A percentile compares a stretch with the other conserved stretches of the same genome.
phyloP scores from a whole-genome alignment of 2,888 invertebrate species.

The Agonum fuliginosum region DNA sequence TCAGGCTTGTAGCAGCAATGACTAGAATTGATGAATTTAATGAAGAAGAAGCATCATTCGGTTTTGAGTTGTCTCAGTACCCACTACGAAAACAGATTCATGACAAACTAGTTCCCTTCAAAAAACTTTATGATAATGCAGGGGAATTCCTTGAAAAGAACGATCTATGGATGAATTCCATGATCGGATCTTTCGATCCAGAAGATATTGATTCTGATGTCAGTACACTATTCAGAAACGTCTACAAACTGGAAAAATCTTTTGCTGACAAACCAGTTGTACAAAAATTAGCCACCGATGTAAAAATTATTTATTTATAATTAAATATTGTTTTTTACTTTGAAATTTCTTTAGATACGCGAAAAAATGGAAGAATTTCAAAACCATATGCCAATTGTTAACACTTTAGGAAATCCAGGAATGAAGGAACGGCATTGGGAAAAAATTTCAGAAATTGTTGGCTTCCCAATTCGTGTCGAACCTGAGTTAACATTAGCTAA shows the following conservation, averaged over 20 bases:
- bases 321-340: slow-evolving; percentile 3
- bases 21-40: slow-evolving; percentile 91
- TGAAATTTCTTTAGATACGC: slow-evolving; percentile 70
- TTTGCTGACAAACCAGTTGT: slow-evolving; percentile 87
- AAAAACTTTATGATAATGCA: slow-evolving; percentile 91
- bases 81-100: slow-evolving; percentile 86
- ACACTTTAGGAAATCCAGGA: slow-evolving; percentile 95
- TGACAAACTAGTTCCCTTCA: slow-evolving; percentile 89
- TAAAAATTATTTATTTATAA: slow-evolving; percentile 66
- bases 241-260: slow-evolving; percentile 91
- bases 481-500: slow-evolving; percentile 88
- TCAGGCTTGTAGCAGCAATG: slow-evolving; percentile 82
- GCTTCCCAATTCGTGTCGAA: slow-evolving; percentile 92
- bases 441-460: slow-evolving; percentile 94
- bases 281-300: slow-evolving; percentile 81
- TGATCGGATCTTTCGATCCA: slow-evolving; percentile 90
- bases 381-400: slow-evolving; percentile 91
- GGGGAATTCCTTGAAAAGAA: slow-evolving; percentile 89
- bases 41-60: slow-evolving; percentile 91
- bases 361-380: slow-evolving; percentile 90
- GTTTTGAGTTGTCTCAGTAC: slow-evolving; percentile 92
- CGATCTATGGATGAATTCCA: slow-evolving; percentile 88
- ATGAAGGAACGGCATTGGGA: slow-evolving; percentile 96
- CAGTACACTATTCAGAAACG: slow-evolving; percentile 80
- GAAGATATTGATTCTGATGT: slow-evolving; percentile 91